These are phyloP conservation scores for Chloropsis hardwickii DNA, from an alignment of 2,113 vertebrate species.

Conservation along the genomic window DNA sequence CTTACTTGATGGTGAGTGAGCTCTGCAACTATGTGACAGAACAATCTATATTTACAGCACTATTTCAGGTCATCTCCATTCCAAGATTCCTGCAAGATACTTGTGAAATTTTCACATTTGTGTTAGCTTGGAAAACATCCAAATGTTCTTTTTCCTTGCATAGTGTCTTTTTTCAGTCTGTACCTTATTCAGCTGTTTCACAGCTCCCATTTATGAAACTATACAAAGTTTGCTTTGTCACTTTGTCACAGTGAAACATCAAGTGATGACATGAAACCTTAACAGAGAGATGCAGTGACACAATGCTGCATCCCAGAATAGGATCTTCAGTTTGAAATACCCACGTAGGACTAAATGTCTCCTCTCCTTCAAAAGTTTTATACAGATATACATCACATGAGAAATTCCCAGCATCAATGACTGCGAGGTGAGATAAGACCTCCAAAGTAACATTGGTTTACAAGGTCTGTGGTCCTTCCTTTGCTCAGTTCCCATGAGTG, in stretches of 20 bases:
- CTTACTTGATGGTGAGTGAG: neutral
- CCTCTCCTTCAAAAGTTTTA: neutral
- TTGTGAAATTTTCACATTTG: neutral
- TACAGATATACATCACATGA: neutral
- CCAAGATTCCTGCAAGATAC: neutral
- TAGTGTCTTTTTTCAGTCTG: neutral
- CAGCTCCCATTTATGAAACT: neutral
- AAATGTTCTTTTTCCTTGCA: neutral
- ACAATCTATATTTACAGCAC: neutral
- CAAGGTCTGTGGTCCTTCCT: neutral
- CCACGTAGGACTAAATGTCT: neutral
- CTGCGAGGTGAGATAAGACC: neutral
- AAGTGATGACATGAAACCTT: neutral
- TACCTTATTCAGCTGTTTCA: neutral
- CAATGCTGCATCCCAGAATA: neutral
- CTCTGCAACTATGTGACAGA: neutral
- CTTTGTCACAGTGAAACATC: neutral
- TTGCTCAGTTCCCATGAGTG: neutral
- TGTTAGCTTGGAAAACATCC: neutral
- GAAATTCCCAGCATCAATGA: neutral
- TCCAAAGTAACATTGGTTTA: neutral
- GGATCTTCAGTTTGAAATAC: neutral
- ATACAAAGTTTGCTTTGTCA: neutral
- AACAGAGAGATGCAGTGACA: neutral
- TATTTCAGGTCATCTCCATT: neutral